A percentile compares a stretch with the other conserved stretches of the same genome.
These are phyloP conservation scores for Liparis tanakae DNA, from an alignment of 2,797 vertebrate species.

Conservation along the genomic window DNA sequence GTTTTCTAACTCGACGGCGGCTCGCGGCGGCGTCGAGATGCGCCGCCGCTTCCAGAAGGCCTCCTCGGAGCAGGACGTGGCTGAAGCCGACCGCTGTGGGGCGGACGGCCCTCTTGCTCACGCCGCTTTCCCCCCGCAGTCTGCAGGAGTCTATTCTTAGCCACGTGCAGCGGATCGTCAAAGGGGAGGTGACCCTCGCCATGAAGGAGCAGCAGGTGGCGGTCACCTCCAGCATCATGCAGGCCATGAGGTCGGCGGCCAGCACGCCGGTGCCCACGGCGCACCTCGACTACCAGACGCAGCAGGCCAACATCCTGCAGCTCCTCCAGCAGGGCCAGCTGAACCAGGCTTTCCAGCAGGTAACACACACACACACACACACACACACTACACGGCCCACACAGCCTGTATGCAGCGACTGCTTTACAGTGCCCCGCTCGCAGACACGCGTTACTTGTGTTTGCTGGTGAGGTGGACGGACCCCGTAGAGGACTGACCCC, in stretches of 20 bases:
- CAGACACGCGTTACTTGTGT: background rate
- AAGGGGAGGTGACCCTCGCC: constrained; percentile 94
- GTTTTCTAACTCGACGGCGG: background rate
- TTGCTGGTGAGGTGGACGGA: background rate
- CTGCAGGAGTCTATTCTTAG: constrained; percentile 95
- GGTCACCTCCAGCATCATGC: constrained; percentile 97
- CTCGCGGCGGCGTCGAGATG: background rate
- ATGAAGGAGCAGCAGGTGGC: constrained; percentile 98
- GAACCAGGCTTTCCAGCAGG: constrained; percentile 99
- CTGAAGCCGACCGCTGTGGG: background rate
- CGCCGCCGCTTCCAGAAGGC: too few relatives aligned
- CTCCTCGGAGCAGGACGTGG: background rate
- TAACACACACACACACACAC: constrained; percentile 57
- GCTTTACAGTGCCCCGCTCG: constrained; percentile 37
- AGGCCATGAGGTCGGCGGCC: constrained; percentile 96
- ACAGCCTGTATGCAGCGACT: constrained; percentile 43
- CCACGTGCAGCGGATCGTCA: constrained; percentile 95
- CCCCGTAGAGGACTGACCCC: background rate
- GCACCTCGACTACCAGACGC: constrained; percentile 95
- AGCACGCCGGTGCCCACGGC: constrained; percentile 93
- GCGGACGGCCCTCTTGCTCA: constrained; percentile 13
- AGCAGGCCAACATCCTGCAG: constrained; percentile 94
- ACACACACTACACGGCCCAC: background rate
- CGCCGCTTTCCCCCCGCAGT: constrained; percentile 70
- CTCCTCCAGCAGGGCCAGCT: constrained; percentile 97